A percentile compares a stretch with the other conserved stretches of the same genome.
Conservation (phyloP, 2,797 vertebrate species). For the Melanotaenia trifasciata region DNA sequence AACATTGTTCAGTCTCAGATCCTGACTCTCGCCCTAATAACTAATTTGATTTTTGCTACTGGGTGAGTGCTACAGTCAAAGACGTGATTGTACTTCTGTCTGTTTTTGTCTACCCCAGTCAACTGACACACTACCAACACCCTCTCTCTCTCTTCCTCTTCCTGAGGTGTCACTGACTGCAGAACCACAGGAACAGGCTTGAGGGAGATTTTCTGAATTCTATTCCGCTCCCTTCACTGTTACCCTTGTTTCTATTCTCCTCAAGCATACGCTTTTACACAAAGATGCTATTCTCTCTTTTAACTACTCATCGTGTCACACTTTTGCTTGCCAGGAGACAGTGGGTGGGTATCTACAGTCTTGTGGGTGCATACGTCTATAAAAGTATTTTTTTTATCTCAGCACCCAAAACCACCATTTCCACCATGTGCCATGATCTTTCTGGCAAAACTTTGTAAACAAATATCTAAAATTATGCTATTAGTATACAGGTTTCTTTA, state of each 20-base stretch:
- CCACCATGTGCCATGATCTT: slow-evolving; percentile 35
- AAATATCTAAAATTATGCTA: slow-evolving; percentile 29
- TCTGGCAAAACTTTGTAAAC: slow-evolving; percentile 36
- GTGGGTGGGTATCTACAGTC: slow-evolving; percentile 57
- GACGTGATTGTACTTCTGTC: slow-evolving; percentile 48
- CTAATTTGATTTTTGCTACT: slow-evolving; percentile 25
- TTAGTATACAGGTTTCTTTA: not conserved
- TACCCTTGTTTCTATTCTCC: slow-evolving; percentile 60
- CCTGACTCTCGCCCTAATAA: slow-evolving; percentile 1
- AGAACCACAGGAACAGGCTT: slow-evolving; percentile 75
- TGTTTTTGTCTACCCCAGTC: slow-evolving; percentile 60
- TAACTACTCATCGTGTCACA: slow-evolving; percentile 70
- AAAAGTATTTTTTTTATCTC: slow-evolving; percentile 63
- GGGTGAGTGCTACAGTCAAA: slow-evolving; percentile 39
- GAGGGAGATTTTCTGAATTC: slow-evolving; percentile 61
- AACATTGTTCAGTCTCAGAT: slow-evolving; percentile 4
- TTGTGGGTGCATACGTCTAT: slow-evolving; percentile 60
- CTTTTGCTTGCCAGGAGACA: slow-evolving; percentile 67
- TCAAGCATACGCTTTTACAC: slow-evolving; percentile 61
- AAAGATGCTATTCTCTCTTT: slow-evolving; percentile 67
- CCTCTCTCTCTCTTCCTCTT: slow-evolving; percentile 22
- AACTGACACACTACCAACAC: slow-evolving; percentile 62
- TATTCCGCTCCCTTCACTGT: slow-evolving; percentile 50
- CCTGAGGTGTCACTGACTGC: slow-evolving; percentile 61
- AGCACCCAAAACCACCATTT: slow-evolving; percentile 42